Evolutionary conservation across 2,113 vertebrate species (phyloP), one percentile per base, ranked within the genome.

Genomic region (Recurvirostra avosetta): DNA sequence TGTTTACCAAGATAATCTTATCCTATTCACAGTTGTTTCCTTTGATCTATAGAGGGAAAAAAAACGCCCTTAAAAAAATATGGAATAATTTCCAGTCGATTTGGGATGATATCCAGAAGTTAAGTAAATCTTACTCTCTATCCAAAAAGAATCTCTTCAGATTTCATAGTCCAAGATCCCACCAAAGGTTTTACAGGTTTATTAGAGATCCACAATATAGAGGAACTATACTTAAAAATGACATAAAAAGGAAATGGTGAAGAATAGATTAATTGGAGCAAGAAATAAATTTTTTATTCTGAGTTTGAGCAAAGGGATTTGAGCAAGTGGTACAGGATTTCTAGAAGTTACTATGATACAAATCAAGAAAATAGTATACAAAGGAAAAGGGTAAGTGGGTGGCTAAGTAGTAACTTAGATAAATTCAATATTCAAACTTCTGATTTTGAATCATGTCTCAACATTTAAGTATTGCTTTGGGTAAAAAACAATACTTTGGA

Each of bases 1-100:
- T 90, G 86, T 94, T 96, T 96, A 70, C 61, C 16, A 90, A 83
- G 52, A 78, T 36, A 86, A 34, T 80, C 38, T 97, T 96, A 89
- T 92, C 38, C 8, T 90, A 38, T 76, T 89, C 16, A 25, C 72
- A 49, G 16, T 79, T 93, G 79, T 94, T 95, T 75, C 26, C 96
- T 92, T 95, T 84, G 81, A 87, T 50, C 41, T 95, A 58, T 20
- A 29, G 55, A 6, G 4, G 8, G 3, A 25, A n/a, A 85, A 78
- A 79, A 25, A 20, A 0, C 6, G 45, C 41, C 2, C 1, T 84
- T 97, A 86, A 90, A 85, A 66, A 92, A 97, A 88, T 19, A 83
- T 41, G 22, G 25, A 96, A 88, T 82, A 38, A 11, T 38, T 95
- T 95, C 96, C 81, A 82, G 43, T 62, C 45, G 20, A 82, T 95